These are phyloP conservation scores for Meda fulgida DNA, from an alignment of 2,797 vertebrate species.

Conservation along the genomic window DNA sequence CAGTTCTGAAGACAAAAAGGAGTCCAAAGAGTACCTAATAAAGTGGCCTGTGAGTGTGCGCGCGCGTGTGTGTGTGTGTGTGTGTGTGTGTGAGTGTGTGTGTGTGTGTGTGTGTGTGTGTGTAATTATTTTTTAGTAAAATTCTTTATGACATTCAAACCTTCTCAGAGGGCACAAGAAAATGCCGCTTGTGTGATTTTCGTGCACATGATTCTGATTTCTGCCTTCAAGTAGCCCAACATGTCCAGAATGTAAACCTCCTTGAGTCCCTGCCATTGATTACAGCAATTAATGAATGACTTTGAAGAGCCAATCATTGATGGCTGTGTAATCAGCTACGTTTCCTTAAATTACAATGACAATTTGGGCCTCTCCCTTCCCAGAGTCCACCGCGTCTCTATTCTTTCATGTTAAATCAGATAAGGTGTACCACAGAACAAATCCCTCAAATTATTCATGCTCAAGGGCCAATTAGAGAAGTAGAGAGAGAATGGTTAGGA, in stretches of 20 bases:
- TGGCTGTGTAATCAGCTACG: constrained; percentile 48
- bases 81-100: too few species aligned
- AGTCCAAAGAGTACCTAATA: too few species aligned
- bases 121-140: too few species aligned
- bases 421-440: constrained; percentile 75
- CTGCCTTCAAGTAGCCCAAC: not conserved
- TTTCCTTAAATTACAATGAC: constrained; percentile 47
- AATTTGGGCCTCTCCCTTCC: constrained; percentile 39
- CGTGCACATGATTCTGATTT: not conserved
- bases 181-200: not conserved
- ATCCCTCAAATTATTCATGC: constrained; percentile 80
- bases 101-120: too few species aligned
- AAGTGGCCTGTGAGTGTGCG: too few species aligned
- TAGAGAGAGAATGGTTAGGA: constrained; percentile 55
- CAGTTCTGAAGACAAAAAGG: too few species aligned
- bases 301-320: constrained; percentile 48
- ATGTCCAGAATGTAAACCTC: constrained; percentile 25
- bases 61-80: too few species aligned
- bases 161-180: not conserved
- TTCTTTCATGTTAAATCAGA: constrained; percentile 71
- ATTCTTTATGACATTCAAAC: not conserved
- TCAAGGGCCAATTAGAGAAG: constrained; percentile 75
- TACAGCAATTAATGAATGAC: constrained; percentile 38
- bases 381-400: constrained; percentile 19
- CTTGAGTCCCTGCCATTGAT: constrained; percentile 48